Evolutionary conservation across 1,140 invertebrate species (phyloP), one percentile per base, ranked within the genome.

Genomic region (Dysdera silvatica): DNA sequence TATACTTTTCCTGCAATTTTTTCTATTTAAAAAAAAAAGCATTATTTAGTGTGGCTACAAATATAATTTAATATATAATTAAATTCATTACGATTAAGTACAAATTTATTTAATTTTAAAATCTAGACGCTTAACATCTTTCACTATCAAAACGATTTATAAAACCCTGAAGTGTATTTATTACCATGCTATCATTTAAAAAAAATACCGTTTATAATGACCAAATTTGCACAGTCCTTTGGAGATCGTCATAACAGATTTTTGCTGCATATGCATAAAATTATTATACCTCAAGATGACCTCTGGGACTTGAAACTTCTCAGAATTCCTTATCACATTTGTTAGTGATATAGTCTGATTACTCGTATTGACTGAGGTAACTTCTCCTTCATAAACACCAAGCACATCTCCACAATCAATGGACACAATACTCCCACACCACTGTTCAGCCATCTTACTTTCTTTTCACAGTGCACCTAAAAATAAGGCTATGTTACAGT

Each of bases 281-380:
- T 4, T 35, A 16, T 57, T 20, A 73, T 77, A 83, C 78, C 77
- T 78, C 23, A 87, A 73, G 32, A 80, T 81, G 40, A 86, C 78
- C 68, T 82, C 76, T 8, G 79, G 74, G 31, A 82, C 76, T 56
- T 74, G 66, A 68, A 71, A 76, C 41, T 86, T 87, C 23, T 89
- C 81, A 5, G 88, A 88, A 79, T 94, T 89, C 63, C 85, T 82
- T 74, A 88, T 91, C 8, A 86, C 84, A 73, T 88, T 85, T 14
- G 79, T 81, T 31, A 94, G 79, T 3, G 85, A 88, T 40, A 94
- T 82, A 28, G 82, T 82, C 66, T 80, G 76, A 28, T 70, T 64
- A 28, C 79, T 76, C 45, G 82, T 80, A 67, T 87, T 85, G 14
- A 89, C 84, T 70, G 83, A 80, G 24, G 81, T 74, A 56, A 94